Evolutionary conservation across 2,888 invertebrate species (phyloP), one percentile per base, ranked within the genome.

Genomic region (Dendrolimus houi): DNA sequence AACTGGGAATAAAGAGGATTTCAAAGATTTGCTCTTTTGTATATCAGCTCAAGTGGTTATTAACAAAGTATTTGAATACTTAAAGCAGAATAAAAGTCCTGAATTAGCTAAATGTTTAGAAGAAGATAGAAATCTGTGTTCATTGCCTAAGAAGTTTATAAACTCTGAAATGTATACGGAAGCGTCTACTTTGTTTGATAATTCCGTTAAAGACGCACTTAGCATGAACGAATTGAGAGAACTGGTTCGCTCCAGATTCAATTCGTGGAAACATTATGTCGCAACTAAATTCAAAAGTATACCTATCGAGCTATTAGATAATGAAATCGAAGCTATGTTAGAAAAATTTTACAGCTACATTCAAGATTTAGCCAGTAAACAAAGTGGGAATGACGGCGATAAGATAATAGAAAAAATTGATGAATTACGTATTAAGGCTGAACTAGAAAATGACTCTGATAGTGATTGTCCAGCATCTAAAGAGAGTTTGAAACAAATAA

Each of bases 11-110:
- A 83, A 79, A n/a, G 84, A 83, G 40, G 83, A 85, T 9, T 83
- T 82, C 17, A 85, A 85, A 65, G 85, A 87, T 55, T 60, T 87
- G 3, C 68, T 87, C 0, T 87, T 83, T 61, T 85, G 84, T 0
- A 80, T 84, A 62, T 82, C 86, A 0, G 83, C 85, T 62, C 86
- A 85, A 77, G 86, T 87, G 8, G 83, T 87, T 41, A 83, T 85
- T 0, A 86, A 83, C 55, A 87, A 85, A 67, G 85, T 88, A 0
- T 85, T 85, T 13, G 85, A 89, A 67, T 83, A 85, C 65, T 64
- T 86, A 0, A 87, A 85, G 52, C 78, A 82, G 13, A 85, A 74
- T 53, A 85, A 84, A 10, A 82, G 75, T 58, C 79, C 87, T 0
- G 85, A 84, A 8, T 53, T 85, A 55, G 81, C 79, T 0, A 83